A percentile compares a stretch with the other conserved stretches of the same genome.
Conservation (phyloP, 1,140 invertebrate species). For the Bombus balteatus region DNA sequence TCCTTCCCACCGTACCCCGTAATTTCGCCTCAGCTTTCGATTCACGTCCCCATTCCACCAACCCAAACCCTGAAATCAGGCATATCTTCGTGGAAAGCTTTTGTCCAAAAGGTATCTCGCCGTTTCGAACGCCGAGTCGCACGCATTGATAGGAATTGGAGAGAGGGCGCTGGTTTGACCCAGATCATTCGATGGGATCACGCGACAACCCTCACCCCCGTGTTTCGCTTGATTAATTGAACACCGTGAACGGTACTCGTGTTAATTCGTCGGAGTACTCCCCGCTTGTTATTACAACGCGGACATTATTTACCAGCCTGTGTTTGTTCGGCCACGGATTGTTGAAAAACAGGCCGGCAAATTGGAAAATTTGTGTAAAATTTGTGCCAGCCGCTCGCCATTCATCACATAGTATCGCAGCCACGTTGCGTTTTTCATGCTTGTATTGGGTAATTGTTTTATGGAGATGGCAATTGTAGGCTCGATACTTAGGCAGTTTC, state of each 20-base stretch:
- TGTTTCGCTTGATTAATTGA: conserved; percentile 31
- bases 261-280: conserved; percentile 26
- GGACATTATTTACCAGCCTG: neutral
- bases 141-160: neutral
- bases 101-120: neutral
- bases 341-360: conserved; percentile 15
- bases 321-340: neutral
- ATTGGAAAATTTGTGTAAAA: conserved; percentile 22
- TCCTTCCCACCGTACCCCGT: conserved; percentile 14
- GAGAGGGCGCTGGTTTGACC: neutral
- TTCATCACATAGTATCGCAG: neutral
- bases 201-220: neutral
- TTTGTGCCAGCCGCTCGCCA: neutral
- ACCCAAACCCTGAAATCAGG: neutral
- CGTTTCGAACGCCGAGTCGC: neutral
- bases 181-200: conserved; percentile 12
- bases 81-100: neutral
- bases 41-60: neutral
- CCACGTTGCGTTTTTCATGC: neutral
- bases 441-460: conserved; percentile 7
- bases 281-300: conserved; percentile 15
- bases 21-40: conserved; percentile 19
- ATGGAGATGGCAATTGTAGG: neutral
- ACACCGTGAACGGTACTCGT: conserved; percentile 3
- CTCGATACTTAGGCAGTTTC: neutral